These are phyloP conservation scores for Acropternis orthonyx DNA, from an alignment of 2,797 vertebrate species.

Conservation along the genomic window DNA sequence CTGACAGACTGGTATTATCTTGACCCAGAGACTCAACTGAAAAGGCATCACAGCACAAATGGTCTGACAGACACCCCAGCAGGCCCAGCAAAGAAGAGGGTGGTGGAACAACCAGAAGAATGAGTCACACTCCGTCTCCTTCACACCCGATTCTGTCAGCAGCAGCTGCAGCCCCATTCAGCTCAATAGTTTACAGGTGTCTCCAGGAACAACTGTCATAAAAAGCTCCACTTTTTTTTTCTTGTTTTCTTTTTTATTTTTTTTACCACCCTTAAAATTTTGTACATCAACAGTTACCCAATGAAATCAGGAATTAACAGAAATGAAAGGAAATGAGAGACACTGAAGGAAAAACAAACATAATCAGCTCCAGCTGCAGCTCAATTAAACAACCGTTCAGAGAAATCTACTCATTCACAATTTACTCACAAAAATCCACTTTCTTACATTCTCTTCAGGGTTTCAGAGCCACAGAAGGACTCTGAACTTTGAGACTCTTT, in stretches of 20 bases:
- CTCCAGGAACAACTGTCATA: constrained; percentile 35
- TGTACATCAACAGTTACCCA: constrained; percentile 49
- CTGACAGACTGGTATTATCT: not conserved
- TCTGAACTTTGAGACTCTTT: not conserved
- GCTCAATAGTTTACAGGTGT: constrained; percentile 46
- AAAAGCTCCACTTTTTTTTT: not conserved
- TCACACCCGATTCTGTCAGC: not conserved
- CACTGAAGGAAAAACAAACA: constrained; percentile 62
- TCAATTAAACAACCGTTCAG: constrained; percentile 41
- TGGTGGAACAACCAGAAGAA: not conserved
- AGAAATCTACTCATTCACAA: constrained; percentile 35
- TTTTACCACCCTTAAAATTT: constrained; percentile 17
- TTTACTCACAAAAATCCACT: constrained; percentile 37
- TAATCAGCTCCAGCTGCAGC: constrained; percentile 70
- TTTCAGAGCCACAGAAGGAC: not conserved
- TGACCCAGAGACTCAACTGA: not conserved
- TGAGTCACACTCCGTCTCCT: constrained; percentile 16
- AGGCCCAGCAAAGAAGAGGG: not conserved
- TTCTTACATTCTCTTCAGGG: constrained; percentile 11
- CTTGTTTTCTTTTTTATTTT: not conserved
- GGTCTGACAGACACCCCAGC: not conserved
- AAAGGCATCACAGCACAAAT: not conserved
- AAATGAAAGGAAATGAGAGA: constrained; percentile 68
- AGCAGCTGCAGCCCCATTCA: constrained; percentile 39
- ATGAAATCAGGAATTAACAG: constrained; percentile 54